phyloP scores from a whole-genome alignment of 2,888 invertebrate genomes.

The Tipula vernalis region DNA sequence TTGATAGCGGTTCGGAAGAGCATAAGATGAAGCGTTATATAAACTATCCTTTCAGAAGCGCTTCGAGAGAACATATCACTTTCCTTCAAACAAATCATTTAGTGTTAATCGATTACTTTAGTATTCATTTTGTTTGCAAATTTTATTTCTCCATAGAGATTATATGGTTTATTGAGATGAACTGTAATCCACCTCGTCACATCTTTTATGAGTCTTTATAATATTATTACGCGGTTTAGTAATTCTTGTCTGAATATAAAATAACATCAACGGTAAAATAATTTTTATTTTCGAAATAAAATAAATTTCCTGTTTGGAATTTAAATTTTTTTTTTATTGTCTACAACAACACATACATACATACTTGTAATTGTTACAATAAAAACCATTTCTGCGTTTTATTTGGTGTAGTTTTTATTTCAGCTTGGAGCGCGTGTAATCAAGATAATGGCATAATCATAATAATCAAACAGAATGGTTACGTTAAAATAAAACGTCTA shows the following conservation, averaged over 20 bases:
- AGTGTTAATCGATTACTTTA: no score
- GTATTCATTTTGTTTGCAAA: no score
- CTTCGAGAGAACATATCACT: no score
- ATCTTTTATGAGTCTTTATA: not conserved
- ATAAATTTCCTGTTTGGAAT: not conserved
- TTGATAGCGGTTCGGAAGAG: no score
- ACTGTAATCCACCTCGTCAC: not conserved
- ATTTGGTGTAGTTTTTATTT: not conserved
- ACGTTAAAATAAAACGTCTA: not conserved
- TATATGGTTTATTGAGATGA: no score
- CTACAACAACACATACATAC: no score
- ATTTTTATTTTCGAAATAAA: not conserved
- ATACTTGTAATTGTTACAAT: not conserved
- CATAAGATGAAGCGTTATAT: no score
- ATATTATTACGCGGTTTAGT: not conserved
- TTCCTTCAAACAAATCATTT: no score
- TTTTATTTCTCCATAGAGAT: no score
- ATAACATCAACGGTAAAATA: not conserved
- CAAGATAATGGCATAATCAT: not conserved
- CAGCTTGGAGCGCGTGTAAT: not conserved
- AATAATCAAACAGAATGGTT: not conserved
- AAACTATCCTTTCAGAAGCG: no score
- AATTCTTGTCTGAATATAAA: not conserved
- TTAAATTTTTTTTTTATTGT: not conserved
- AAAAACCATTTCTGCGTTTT: not conserved